A percentile compares a stretch with the other conserved stretches of the same genome.
Conservation (phyloP, 2,113 vertebrate species). For the Gambusia holbrooki region DNA sequence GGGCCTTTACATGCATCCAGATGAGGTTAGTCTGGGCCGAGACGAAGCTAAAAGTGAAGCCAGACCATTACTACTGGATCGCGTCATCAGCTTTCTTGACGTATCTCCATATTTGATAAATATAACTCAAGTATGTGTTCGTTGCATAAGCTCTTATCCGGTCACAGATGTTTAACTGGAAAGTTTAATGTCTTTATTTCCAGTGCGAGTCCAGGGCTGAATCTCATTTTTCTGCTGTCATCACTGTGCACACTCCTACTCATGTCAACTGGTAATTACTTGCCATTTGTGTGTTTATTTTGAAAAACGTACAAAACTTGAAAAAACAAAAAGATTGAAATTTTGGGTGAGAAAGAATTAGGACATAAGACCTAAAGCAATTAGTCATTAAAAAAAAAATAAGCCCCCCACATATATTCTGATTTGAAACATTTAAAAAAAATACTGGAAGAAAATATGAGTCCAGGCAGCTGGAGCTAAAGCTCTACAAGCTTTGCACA, state of each 20-base stretch:
- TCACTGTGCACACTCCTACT: not conserved
- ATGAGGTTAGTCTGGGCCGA: conserved; percentile 4
- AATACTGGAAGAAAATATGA: no score
- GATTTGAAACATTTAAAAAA: no score
- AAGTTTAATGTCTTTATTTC: not conserved
- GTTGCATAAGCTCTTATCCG: not conserved
- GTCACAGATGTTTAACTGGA: not conserved
- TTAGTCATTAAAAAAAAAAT: no score
- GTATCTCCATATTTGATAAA: not conserved
- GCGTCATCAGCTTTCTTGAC: not conserved
- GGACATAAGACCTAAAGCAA: no score
- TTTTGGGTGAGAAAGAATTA: no score
- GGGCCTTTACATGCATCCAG: not conserved
- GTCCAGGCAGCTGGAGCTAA: no score
- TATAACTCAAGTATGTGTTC: not conserved
- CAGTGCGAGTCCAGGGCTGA: not conserved
- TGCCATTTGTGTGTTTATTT: not conserved
- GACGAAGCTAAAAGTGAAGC: not conserved
- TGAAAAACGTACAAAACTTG: not conserved
- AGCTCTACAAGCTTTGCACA: no score
- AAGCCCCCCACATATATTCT: no score
- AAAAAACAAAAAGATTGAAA: no score
- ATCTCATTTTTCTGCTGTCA: not conserved
- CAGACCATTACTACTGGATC: not conserved
- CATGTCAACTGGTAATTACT: not conserved